Evolutionary conservation across 2,113 vertebrate genomes (phyloP), one percentile per base, ranked within the genome.

Genomic region (human (Homo sapiens)): DNA sequence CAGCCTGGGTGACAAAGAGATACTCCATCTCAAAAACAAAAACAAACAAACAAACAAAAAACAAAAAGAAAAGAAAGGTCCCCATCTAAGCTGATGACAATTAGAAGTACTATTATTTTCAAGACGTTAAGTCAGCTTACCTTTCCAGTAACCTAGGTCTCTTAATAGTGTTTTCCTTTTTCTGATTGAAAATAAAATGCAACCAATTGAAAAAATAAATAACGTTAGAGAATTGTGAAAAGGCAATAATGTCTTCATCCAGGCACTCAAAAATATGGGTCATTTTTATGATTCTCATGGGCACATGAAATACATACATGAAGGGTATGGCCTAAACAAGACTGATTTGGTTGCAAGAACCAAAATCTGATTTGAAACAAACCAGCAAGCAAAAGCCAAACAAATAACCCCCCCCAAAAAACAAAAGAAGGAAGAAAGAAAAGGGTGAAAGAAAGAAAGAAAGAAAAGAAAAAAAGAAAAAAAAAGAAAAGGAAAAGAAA

Each of bases 111-210:
- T 30, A 22, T 76, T 61, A 86, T 97, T 97, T 97, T 86, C 68
- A 93, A 91, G 72, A 66, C 18, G 68, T 82, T 91, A 87, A 83
- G 48, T 78, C n/a, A 20, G n/a, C 64, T 73, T 78, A 89, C 35
- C 48, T 91, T 89, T 95, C 59, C 48, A 57, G 12, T 89, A 89
- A 89, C n/a, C 61, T 66, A 48, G 70, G 32, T 55, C 48, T 96
- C 94, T 89, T 5, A 7, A 45, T 73, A 48, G 82, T 38, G 32
- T 38, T 70, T 80, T 55, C 87, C 87, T 61, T 90, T 59, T 82
- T 55, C 90, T 70, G 20, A 96, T 57, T 82, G 92, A 93, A 97
- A 97, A 96, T 88, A 96, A 96, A 97, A 92, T 96, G 50, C 12
- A 66, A 84, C 25, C 73, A 78, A 81, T 38, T 96, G 90, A 96